Conservation (phyloP, 2,888 invertebrate species). For the Boloria selene region DNA sequence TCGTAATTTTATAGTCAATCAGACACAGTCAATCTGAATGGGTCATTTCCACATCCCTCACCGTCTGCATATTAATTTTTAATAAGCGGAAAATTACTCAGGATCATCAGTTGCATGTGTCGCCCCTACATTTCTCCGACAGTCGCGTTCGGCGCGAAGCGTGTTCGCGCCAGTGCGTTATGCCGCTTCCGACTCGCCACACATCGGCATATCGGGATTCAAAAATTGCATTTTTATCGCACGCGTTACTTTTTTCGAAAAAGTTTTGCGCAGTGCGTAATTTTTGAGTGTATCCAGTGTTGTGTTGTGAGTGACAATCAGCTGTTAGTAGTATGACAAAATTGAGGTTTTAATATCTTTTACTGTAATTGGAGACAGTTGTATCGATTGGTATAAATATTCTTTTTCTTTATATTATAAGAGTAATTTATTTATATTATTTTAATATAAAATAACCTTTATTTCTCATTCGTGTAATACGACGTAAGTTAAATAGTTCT, state of each 20-base stretch:
- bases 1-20: not conserved
- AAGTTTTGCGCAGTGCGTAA: conserved; percentile 49
- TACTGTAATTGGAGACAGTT: conserved; percentile 13
- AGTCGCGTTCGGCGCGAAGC: conserved; percentile 47
- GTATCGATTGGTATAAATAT: not conserved
- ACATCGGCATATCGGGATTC: conserved; percentile 56
- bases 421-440: no score
- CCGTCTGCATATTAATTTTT: conserved; percentile 56
- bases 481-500: conserved; percentile 2
- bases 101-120: conserved; percentile 52
- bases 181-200: conserved; percentile 69
- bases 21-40: conserved; percentile 21
- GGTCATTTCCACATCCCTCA: conserved; percentile 39
- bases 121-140: conserved; percentile 75
- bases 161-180: conserved; percentile 62
- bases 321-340: conserved; percentile 8
- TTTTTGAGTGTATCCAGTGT: conserved; percentile 23
- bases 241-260: conserved; percentile 62
- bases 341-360: conserved; percentile 24
- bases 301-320: conserved; percentile 28
- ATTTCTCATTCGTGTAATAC: not conserved
- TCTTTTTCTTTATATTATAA: no score
- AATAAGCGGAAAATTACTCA: conserved; percentile 69
- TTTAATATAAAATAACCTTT: no score
- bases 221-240: conserved; percentile 49